Evolutionary conservation across 1,140 invertebrate species (phyloP).

Genomic region (Episyrphus balteatus): DNA sequence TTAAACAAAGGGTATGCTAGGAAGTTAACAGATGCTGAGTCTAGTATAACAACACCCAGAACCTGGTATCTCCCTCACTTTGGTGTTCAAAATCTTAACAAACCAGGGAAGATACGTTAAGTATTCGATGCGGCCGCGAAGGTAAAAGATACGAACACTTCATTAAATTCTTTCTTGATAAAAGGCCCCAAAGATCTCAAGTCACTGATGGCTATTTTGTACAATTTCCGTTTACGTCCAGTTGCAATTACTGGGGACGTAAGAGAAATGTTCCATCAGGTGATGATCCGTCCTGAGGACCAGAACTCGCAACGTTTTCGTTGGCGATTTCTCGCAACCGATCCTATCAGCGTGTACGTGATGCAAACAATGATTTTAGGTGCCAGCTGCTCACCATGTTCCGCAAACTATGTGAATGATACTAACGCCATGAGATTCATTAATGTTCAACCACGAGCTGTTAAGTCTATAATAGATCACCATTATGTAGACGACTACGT

Average conservation of each 20-base stretch:
- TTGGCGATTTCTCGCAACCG: conserved; percentile 12
- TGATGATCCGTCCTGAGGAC: conserved; percentile 12
- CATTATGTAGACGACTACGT: conserved; percentile 36
- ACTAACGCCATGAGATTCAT: conserved; percentile 18
- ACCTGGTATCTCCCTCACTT: conserved; percentile 27
- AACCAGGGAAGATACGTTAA: conserved; percentile 15
- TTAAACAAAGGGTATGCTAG: conserved; percentile 3
- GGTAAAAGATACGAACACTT: conserved; percentile 7
- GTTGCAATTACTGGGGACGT: conserved; percentile 20
- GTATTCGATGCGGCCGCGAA: conserved; percentile 17
- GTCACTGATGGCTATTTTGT: conserved; percentile 17
- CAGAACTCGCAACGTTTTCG: conserved; percentile 18
- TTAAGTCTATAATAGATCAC: conserved; percentile 16
- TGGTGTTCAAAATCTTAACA: conserved; percentile 15
- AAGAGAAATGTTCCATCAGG: conserved; percentile 32
- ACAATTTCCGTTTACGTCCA: conserved; percentile 17
- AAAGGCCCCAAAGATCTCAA: conserved; percentile 19
- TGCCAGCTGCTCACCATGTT: conserved; percentile 24
- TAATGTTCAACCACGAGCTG: conserved; percentile 11
- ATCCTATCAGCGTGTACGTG: conserved; percentile 9
- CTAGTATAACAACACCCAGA: not conserved
- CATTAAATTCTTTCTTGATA: conserved; percentile 15
- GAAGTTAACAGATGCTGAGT: not conserved
- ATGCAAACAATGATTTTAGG: conserved; percentile 29
- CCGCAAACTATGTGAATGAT: conserved; percentile 27